phyloP scores from a whole-genome alignment of 1,140 invertebrate species.

The Habropoda laboriosa region DNA sequence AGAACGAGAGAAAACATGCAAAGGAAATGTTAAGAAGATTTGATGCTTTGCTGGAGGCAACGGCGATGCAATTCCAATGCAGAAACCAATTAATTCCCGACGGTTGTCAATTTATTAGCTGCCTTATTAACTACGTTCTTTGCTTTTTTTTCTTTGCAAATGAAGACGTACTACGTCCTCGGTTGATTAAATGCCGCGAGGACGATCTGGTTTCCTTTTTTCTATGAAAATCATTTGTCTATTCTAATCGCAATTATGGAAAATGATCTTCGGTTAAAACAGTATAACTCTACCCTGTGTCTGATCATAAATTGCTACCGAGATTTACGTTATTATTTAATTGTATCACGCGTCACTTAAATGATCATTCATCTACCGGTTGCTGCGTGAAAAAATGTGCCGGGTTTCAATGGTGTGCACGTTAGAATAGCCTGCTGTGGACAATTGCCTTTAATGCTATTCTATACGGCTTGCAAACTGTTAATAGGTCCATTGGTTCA shows the following conservation, averaged over 20 bases:
- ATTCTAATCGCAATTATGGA: too few relatives aligned
- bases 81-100: background rate
- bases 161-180: too few relatives aligned
- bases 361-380: background rate
- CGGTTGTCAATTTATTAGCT: background rate
- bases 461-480: background rate
- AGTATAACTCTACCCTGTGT: background rate
- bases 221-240: too few relatives aligned
- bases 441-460: conserved; percentile 36
- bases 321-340: conserved; percentile 3
- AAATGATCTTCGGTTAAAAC: background rate
- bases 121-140: background rate
- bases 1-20: background rate
- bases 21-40: background rate
- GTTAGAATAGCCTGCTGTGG: background rate
- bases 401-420: background rate
- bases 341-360: background rate
- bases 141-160: too few relatives aligned
- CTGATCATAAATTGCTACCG: background rate
- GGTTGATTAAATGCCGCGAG: background rate
- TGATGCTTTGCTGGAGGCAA: background rate
- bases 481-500: conserved; percentile 34
- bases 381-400: conserved; percentile 28
- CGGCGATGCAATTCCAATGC: too few relatives aligned
- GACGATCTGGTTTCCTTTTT: too few relatives aligned